Evolutionary conservation across 2,797 vertebrate genomes (phyloP).

Genomic region (Anas georgica): DNA sequence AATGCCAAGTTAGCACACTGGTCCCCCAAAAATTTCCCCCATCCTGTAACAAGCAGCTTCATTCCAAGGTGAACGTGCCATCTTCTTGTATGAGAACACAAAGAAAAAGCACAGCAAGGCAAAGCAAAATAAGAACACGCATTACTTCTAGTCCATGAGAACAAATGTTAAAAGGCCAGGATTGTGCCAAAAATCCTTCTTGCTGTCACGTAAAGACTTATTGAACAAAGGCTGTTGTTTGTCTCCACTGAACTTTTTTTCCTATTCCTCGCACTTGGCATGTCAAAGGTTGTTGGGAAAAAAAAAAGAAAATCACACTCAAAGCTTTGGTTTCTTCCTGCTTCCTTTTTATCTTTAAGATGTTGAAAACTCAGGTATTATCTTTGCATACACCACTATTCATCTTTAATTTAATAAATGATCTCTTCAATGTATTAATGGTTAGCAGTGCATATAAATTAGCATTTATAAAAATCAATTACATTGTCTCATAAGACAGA

Average conservation of each 20-base stretch:
- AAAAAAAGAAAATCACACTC: not conserved
- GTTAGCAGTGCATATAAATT: conserved; percentile 83
- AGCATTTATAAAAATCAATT: conserved; percentile 86
- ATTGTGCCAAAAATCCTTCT: conserved; percentile 46
- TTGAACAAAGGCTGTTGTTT: conserved; percentile 50
- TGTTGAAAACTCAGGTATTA: conserved; percentile 62
- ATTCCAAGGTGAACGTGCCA: conserved; percentile 19
- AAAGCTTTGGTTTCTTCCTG: conserved; percentile 11
- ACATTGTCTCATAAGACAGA: conserved; percentile 79
- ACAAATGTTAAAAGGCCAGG: conserved; percentile 32
- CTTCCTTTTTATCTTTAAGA: conserved; percentile 54
- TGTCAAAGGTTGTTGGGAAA: conserved; percentile 4
- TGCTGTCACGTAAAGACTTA: conserved; percentile 38
- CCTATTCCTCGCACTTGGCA: conserved; percentile 14
- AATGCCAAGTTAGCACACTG: not conserved
- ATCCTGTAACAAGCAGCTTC: not conserved
- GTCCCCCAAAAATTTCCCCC: not conserved
- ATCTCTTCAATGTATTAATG: conserved; percentile 75
- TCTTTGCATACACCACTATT: conserved; percentile 51
- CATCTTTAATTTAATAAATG: conserved; percentile 73
- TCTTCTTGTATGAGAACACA: not conserved
- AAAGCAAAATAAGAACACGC: conserved; percentile 36
- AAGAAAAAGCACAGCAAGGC: conserved; percentile 14
- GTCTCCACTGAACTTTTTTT: conserved; percentile 41
- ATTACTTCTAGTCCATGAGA: conserved; percentile 38